These are phyloP conservation scores for Alca torda DNA, from an alignment of 2,797 vertebrate species.

Conservation along the genomic window DNA sequence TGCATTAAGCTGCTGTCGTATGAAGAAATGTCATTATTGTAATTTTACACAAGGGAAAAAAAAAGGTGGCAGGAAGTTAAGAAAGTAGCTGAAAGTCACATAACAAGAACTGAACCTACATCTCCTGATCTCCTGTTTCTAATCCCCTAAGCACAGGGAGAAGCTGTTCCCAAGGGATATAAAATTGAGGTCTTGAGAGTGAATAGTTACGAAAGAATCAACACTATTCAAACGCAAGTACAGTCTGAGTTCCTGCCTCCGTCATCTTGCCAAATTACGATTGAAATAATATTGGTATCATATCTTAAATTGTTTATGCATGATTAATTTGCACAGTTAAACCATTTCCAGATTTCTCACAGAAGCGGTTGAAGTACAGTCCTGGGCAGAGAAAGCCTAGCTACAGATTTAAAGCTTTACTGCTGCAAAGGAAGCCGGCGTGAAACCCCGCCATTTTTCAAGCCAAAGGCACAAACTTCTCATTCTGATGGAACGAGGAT, in stretches of 20 bases:
- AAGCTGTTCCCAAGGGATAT: background rate
- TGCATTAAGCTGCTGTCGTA: background rate
- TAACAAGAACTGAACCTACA: background rate
- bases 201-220: background rate
- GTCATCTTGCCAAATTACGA: constrained; percentile 1
- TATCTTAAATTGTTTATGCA: background rate
- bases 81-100: constrained; percentile 4
- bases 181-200: background rate
- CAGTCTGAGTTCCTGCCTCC: background rate
- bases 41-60: constrained; percentile 44
- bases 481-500: fast-evolving
- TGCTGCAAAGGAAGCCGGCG: background rate
- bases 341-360: background rate
- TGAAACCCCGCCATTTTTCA: background rate
- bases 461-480: background rate
- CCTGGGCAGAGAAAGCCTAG: background rate
- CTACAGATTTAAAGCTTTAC: background rate
- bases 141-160: background rate
- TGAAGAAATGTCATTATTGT: constrained; percentile 30
- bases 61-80: background rate
- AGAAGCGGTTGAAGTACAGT: background rate
- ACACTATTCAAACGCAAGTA: background rate
- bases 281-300: background rate
- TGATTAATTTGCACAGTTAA: constrained; percentile 3
- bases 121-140: background rate